Evolutionary conservation across 2,797 vertebrate species (phyloP).

Genomic region (Macroramphosus scolopax): DNA sequence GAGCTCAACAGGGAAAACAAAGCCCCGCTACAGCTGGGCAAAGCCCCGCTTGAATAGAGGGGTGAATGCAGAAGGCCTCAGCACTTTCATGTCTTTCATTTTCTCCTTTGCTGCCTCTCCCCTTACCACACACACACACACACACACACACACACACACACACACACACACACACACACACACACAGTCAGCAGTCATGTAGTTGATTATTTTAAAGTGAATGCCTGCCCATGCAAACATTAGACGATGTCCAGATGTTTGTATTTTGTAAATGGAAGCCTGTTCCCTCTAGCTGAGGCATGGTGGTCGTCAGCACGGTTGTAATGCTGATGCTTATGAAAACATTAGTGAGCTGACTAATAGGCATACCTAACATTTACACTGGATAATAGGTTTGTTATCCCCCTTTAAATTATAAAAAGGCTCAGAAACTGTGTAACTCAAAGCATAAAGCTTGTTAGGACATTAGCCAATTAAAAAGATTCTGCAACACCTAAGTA

Average conservation of each 20-base stretch:
- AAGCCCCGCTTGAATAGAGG: slow-evolving; percentile 47
- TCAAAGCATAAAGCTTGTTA: too few relatives aligned
- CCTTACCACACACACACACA: not conserved
- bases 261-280: slow-evolving; percentile 4
- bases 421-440: too few relatives aligned
- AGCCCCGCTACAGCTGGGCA: slow-evolving; percentile 60
- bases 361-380: slow-evolving; percentile 29
- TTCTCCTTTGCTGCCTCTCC: slow-evolving; percentile 20
- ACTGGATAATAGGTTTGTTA: slow-evolving; percentile 27
- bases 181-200: too few relatives aligned
- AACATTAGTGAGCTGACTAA: slow-evolving; percentile 34
- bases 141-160: too few relatives aligned
- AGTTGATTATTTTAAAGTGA: slow-evolving; percentile 11
- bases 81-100: slow-evolving; percentile 22
- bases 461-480: too few relatives aligned
- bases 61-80: slow-evolving; percentile 38
- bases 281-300: slow-evolving; percentile 3
- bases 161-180: too few relatives aligned
- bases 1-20: slow-evolving; percentile 57
- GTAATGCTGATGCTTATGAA: slow-evolving; percentile 37
- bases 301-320: slow-evolving; percentile 22
- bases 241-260: slow-evolving; percentile 27
- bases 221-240: not conserved
- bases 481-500: too few relatives aligned
- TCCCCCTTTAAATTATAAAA: slow-evolving; percentile 20